Evolutionary conservation across 2,797 vertebrate species (phyloP), one percentile per base, ranked within the genome.

Genomic region (Macrochelys suwanniensis): DNA sequence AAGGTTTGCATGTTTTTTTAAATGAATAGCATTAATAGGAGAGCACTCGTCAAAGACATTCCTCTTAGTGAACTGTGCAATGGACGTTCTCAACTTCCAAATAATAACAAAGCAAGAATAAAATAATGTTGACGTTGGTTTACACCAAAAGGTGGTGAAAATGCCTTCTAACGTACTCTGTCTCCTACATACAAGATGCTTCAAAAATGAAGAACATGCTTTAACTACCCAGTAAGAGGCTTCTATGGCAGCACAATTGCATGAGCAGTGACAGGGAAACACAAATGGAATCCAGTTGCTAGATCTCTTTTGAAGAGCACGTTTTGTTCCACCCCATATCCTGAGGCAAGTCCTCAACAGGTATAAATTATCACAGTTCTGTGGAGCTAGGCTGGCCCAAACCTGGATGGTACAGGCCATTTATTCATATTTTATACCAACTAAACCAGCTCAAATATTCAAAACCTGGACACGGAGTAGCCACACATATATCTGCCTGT

Each of bases 11-110:
- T 80, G 37, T 56, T 42, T 4, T 23, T 56, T 53, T n/a, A 80
- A 56, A 42, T 15, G 37, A 26, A 23, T 13, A 19, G 51, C 23
- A 49, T 45, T 45, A 31, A 0, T 19, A 82, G 71, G 68, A 0
- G 0, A 13, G 49, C 68, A 16, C 42, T 23, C 7, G 19, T 11
- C 78, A 21, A 76, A 42, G 82, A 16, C 1, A 0, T 19, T 26
- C 1, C 0, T 13, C 31, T 11, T 42, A 45, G 42, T 37, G 2
- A 2, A 0, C 7, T 2, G 11, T 50, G 11, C 87, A 84, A 9
- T 1, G 0, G 78, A 33, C 49, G 47, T 1, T 56, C 51, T 54
- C 57, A 9, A 33, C 15, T 15, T 42, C 68, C 88, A n/a, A 47
- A 28, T 3, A 26, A 26, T 1, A n/a, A 53, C 28, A 56, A 78